Evolutionary conservation across 2,888 invertebrate genomes (phyloP), one percentile per base, ranked within the genome.

Genomic region (Chrysodeixis includens): DNA sequence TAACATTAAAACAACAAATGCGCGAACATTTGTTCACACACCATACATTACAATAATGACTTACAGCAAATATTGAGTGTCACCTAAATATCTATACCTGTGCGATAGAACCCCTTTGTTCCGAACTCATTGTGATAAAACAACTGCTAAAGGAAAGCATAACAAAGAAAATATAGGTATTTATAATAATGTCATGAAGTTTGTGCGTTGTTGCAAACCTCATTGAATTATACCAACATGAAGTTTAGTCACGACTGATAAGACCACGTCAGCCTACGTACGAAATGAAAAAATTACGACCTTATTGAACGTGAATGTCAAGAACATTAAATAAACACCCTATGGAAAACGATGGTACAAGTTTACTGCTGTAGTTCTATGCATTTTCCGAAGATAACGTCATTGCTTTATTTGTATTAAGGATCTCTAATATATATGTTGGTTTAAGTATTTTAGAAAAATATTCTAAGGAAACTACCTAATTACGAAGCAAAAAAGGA

Each of bases 221-320:
- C 46, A 58, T 71, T 71, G 35, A 56, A 73, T 71, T 49, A 51
- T 46, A 46, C 30, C 53, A 62, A 74, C 68, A 58, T 63, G 30
- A 61, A 78, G 56, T 76, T 76, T 76, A 78, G 81, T 83, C 81
- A 84, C 78, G 76, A 71, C 66, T 71, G 62, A 66, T 72, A 76
- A 66, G 62, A n/a, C 53, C 56, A 67, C 81, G 77, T 79, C 76
- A 79, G 64, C 61, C 61, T 49, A 62, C 62, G 59, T 63, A 66
- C 26, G 9, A 14, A 51, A 52, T 65, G 56, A 54, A 35, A 59
- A 59, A 67, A 46, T 46, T 51, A 60, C n/a, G 22, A 30, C 40
- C 22, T 20, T 40, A 16, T 40, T 62, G 30, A 54, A 26, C 54
- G 10, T 64, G 57, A 69, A 69, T 69, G 51, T 22, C 30, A 62